Base-by-base conservation (phyloP, 2,113 vertebrate genomes). In the Sigmodon hispidus region DNA sequence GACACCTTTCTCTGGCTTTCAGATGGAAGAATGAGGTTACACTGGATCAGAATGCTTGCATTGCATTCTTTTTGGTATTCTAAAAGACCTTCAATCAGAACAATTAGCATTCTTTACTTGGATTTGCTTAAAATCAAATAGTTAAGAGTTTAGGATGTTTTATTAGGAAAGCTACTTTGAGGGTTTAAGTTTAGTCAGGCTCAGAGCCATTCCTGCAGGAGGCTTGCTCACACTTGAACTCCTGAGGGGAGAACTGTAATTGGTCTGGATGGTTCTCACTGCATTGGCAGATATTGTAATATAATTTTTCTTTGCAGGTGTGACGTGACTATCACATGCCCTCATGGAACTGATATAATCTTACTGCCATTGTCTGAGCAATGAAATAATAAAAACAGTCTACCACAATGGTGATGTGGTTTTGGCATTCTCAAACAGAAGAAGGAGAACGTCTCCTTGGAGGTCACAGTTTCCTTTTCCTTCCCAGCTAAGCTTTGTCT, bases 21-120 rank as follows among this genome's bases (percentile, higher is more conserved):
- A 24, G 79, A 24, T 52, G n/a, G n/a, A 72, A 89, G 76, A 85
- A 75, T 93, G 80, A 92, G 21, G 84, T 96, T 96, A 88, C 89
- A 34, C 77, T 15, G 31, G 57, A 52, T 45, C 31, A 87, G 77
- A 97, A 96, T 40, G 73, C 63, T 34, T 40, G 16, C 52, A 72
- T 94, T 94, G 85, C 96, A 50, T 81, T 87, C 92, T 92, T 12
- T 40, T 93, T 59, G 36, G 79, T 70, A 61, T 57, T 17, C 73
- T 89, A 52, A 72, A 93, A 93, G 80, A 43, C 76, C 88, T 77
- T 88, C 21, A 76, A 7, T 81, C 0, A 29, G 65, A 85, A 73
- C 77, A 77, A n/a, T 86, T 72, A 93, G 48, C 79, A 52, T 31
- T 11, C 12, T 93, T 4, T 77, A 19, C 57, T 57, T 67, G 40